Evolutionary conservation across 2,888 invertebrate species (phyloP).

Genomic region (Danaus chrysippus): DNA sequence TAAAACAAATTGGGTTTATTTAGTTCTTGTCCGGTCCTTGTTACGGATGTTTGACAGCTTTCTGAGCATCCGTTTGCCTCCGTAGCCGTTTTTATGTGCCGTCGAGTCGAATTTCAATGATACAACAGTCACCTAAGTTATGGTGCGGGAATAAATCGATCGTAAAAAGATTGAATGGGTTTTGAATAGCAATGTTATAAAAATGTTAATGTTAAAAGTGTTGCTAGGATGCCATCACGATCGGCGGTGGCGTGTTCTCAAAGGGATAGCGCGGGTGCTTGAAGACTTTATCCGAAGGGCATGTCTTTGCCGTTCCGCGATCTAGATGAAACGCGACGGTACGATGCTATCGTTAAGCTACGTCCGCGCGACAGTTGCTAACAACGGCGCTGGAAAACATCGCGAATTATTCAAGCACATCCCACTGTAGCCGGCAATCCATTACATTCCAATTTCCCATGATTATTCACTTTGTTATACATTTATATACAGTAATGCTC

Average conservation of each 20-base stretch:
- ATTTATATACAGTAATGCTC: conserved; percentile 25
- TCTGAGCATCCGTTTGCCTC: conserved; percentile 28
- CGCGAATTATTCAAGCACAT: conserved; percentile 66
- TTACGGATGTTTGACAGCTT: conserved; percentile 38
- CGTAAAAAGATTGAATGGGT: conserved; percentile 33
- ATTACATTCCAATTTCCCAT: conserved; percentile 40
- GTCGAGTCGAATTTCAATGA: conserved; percentile 27
- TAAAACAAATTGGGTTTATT: conserved; percentile 46
- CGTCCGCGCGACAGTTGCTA: conserved; percentile 73
- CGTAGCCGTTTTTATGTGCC: conserved; percentile 29
- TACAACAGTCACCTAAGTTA: conserved; percentile 29
- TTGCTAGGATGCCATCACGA: conserved; percentile 69
- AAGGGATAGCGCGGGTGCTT: conserved; percentile 60
- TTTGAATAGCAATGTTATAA: conserved; percentile 36
- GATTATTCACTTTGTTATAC: conserved; percentile 28
- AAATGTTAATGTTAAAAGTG: conserved; percentile 29
- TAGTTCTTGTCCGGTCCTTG: conserved; percentile 36
- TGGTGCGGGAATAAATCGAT: conserved; percentile 34
- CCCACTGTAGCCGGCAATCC: conserved; percentile 45
- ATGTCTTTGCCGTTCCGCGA: conserved; percentile 72
- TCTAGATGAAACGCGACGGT: conserved; percentile 69
- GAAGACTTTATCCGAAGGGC: conserved; percentile 72
- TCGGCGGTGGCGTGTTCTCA: conserved; percentile 50
- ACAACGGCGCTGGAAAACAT: conserved; percentile 61
- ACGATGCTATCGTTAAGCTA: conserved; percentile 67